These are phyloP conservation scores for Zootoca vivipara DNA, from an alignment of 2,113 vertebrate genomes.

Conservation along the genomic window DNA sequence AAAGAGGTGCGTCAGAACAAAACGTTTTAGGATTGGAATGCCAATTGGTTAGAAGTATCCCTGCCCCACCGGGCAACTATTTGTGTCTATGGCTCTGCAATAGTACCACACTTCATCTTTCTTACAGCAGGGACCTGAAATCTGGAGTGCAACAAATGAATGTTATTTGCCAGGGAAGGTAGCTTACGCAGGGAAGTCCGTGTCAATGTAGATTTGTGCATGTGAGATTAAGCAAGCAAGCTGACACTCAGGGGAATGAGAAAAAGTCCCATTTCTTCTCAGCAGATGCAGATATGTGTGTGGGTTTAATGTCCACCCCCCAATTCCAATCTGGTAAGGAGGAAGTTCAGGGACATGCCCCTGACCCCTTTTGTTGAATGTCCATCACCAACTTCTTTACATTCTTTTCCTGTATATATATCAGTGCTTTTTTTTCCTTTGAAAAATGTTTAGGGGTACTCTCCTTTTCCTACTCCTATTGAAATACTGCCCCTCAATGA, in stretches of 20 bases:
- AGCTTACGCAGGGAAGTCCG: neutral
- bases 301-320: too few species aligned
- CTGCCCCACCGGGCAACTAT: neutral
- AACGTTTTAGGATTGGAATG: neutral
- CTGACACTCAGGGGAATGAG: neutral
- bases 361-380: too few species aligned
- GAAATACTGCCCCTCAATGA: too few species aligned
- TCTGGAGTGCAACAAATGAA: neutral
- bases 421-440: too few species aligned
- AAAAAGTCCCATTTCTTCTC: neutral
- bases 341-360: too few species aligned
- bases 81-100: neutral
- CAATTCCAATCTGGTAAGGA: too few species aligned
- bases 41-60: neutral
- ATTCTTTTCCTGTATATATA: neutral
- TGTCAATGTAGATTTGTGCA: neutral
- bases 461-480: too few species aligned
- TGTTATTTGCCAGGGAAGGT: neutral
- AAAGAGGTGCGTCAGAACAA: neutral
- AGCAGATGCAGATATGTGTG: neutral
- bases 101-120: neutral
- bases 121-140: neutral
- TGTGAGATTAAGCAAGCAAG: neutral
- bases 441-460: too few species aligned
- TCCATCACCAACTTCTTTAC: too few species aligned